Conservation (phyloP, 2,888 invertebrate species). For the Taenaris catops region DNA sequence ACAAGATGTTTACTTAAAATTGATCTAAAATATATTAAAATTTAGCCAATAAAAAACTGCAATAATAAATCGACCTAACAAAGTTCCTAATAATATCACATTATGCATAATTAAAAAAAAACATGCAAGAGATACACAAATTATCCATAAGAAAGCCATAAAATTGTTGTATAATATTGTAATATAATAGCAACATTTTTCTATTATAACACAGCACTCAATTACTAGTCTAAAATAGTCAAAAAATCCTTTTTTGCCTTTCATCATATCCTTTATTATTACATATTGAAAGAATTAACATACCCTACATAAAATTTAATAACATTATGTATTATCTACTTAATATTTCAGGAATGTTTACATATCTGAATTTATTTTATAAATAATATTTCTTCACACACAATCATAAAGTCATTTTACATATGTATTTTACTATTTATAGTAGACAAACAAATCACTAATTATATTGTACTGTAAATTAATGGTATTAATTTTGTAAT, state of each 20-base stretch:
- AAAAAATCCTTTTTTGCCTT: slow-evolving; percentile 8
- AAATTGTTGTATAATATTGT: not conserved
- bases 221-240: slow-evolving; percentile 17
- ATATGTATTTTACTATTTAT: slow-evolving; percentile 2
- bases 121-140: too few species aligned
- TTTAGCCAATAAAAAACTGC: slow-evolving; percentile 23
- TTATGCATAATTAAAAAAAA: slow-evolving; percentile 15
- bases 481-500: slow-evolving; percentile 1
- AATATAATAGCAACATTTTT: slow-evolving; percentile 11
- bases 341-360: slow-evolving; percentile 21
- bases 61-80: slow-evolving; percentile 18
- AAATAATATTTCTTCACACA: too few species aligned
- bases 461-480: slow-evolving; percentile 19
- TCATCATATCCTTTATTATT: not conserved
- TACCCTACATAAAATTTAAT: not conserved
- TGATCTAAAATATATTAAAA: slow-evolving; percentile 32
- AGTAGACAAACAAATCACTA: slow-evolving; percentile 1
- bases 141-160: too few species aligned
- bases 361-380: not conserved
- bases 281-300: not conserved
- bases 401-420: not conserved
- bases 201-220: slow-evolving; percentile 23
- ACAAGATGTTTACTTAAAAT: slow-evolving; percentile 29
- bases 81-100: slow-evolving; percentile 26
- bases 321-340: too few species aligned